Conservation (phyloP, 2,888 invertebrate genomes). For the Agrochola macilenta region DNA sequence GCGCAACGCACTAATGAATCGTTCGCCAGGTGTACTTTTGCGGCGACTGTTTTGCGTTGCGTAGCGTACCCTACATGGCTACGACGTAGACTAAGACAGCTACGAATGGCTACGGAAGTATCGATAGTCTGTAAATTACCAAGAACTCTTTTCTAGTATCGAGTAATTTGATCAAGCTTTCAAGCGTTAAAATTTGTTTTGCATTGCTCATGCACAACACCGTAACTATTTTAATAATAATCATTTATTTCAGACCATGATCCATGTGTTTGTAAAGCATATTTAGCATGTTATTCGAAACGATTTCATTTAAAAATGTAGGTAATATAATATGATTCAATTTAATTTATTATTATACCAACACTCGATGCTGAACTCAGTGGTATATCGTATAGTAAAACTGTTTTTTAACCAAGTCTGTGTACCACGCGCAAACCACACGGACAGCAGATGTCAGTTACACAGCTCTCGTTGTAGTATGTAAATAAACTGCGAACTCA, state of each 20-base stretch:
- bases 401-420: not conserved
- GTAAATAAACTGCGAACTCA: conserved; percentile 42
- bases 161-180: not conserved
- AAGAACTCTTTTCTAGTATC: too few relatives aligned
- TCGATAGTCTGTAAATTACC: too few relatives aligned
- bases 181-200: not conserved
- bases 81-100: not conserved
- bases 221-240: too few relatives aligned
- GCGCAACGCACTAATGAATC: too few relatives aligned
- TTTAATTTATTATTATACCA: not conserved
- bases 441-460: conserved; percentile 51
- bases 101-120: too few relatives aligned
- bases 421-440: conserved; percentile 33
- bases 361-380: not conserved
- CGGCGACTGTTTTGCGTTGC: too few relatives aligned
- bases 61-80: not conserved
- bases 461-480: conserved; percentile 41
- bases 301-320: not conserved
- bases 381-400: not conserved
- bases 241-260: not conserved
- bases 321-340: not conserved
- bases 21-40: too few relatives aligned
- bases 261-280: not conserved
- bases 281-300: not conserved
- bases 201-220: not conserved